Evolutionary conservation across 2,113 vertebrate species (phyloP).

Genomic region (Oreamnos americanus): DNA sequence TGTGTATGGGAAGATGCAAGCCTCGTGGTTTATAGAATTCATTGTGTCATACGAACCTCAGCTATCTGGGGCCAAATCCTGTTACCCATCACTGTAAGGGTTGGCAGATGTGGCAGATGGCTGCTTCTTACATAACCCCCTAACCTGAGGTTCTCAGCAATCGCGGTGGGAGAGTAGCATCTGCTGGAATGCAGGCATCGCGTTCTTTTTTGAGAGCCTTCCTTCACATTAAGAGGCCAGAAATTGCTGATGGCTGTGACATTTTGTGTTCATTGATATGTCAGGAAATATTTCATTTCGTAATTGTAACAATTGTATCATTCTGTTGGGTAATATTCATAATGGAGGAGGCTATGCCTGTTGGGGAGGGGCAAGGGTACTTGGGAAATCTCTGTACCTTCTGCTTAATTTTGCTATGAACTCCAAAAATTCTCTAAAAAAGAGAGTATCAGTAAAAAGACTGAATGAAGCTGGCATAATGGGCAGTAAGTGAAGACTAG

Average conservation of each 20-base stretch:
- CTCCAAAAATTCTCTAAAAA: background rate
- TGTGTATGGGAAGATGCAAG: background rate
- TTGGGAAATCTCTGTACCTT: background rate
- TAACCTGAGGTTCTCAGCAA: background rate
- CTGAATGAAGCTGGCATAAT: background rate
- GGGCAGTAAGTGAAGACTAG: background rate
- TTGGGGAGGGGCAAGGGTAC: background rate
- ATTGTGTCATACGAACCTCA: background rate
- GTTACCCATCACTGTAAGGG: background rate
- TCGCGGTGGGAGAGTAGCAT: rapidly evolving
- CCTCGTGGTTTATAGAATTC: background rate
- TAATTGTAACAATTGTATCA: background rate
- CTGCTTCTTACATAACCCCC: background rate
- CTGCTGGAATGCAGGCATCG: background rate
- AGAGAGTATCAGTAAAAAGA: background rate
- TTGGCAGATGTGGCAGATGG: background rate
- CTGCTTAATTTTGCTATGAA: background rate
- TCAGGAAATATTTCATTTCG: background rate
- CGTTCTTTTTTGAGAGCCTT: background rate
- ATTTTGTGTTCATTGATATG: background rate
- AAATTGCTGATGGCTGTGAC: background rate
- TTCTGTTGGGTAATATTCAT: background rate
- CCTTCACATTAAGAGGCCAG: background rate
- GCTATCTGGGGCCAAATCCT: background rate
- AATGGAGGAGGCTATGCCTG: background rate